These are phyloP conservation scores for Abramis brama DNA, from an alignment of 2,113 vertebrate species.

Conservation along the genomic window DNA sequence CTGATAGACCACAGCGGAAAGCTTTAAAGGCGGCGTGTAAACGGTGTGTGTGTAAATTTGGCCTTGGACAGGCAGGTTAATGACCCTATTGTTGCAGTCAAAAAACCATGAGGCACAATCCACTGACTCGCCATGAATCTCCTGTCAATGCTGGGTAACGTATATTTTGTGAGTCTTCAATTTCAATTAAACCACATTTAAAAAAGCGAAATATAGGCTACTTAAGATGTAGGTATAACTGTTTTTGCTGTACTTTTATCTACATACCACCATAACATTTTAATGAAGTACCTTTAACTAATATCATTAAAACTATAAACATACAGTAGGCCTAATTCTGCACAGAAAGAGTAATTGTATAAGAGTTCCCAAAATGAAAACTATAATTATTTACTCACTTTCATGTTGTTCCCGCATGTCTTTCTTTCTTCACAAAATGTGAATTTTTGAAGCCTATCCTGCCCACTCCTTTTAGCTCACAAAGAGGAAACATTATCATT, in stretches of 20 bases:
- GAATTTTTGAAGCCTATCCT: not conserved
- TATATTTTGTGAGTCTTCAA: not conserved
- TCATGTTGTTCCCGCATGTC: not conserved
- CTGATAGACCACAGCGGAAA: constrained; percentile 45
- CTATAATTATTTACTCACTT: not conserved
- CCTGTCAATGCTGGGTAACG: not conserved
- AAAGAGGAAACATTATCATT: not conserved
- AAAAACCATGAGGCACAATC: constrained; percentile 19
- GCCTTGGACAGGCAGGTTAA: constrained; percentile 56
- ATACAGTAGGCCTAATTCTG: not conserved
- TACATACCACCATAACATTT: not conserved
- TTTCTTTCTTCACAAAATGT: not conserved
- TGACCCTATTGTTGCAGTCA: constrained; percentile 53
- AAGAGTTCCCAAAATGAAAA: not conserved
- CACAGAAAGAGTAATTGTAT: not conserved
- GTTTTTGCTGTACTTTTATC: not conserved
- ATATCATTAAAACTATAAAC: not conserved
- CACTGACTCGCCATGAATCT: constrained; percentile 46
- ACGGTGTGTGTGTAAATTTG: constrained; percentile 57
- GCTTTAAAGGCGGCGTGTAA: constrained; percentile 50
- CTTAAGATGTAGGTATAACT: not conserved
- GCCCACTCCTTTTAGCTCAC: not conserved
- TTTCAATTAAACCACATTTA: not conserved
- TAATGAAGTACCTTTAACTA: not conserved
- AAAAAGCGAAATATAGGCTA: not conserved